Conservation (phyloP, 2,797 vertebrate species). For the Masticophis lateralis region DNA sequence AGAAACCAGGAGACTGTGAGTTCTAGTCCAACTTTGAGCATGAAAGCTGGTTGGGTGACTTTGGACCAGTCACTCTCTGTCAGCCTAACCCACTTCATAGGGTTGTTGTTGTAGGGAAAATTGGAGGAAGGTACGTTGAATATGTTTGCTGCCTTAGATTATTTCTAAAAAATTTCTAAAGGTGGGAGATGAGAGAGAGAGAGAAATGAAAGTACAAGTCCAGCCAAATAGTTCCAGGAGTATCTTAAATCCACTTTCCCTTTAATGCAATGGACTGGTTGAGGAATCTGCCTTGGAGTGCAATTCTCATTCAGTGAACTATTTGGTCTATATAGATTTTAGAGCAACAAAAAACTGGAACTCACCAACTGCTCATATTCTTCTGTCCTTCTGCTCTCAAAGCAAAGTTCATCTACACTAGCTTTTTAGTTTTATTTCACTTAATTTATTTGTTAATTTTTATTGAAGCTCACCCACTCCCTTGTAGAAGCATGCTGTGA, state of each 20-base stretch:
- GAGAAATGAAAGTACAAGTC: not conserved
- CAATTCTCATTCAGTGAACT: not conserved
- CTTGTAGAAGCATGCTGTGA: not conserved
- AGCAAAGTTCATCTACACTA: not conserved
- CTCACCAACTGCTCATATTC: not conserved
- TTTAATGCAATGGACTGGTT: not conserved
- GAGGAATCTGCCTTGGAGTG: not conserved
- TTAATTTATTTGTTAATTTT: not conserved
- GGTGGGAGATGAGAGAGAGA: not conserved
- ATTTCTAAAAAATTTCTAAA: not conserved
- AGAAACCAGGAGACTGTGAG: not conserved
- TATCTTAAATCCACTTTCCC: not conserved
- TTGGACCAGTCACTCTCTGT: not conserved
- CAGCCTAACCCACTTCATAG: not conserved
- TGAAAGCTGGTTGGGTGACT: not conserved
- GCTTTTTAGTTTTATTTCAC: not conserved
- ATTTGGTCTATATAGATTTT: accelerated
- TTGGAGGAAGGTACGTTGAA: not conserved
- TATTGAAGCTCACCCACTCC: not conserved
- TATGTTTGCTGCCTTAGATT: not conserved
- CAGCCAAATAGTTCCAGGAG: not conserved
- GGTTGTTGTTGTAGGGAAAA: not conserved
- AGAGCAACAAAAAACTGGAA: not conserved
- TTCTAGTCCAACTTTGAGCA: not conserved
- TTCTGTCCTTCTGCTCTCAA: not conserved